A percentile compares a stretch with the other conserved stretches of the same genome.
phyloP scores from a whole-genome alignment of 2,888 invertebrate species.

The Drosophila lacicola region DNA sequence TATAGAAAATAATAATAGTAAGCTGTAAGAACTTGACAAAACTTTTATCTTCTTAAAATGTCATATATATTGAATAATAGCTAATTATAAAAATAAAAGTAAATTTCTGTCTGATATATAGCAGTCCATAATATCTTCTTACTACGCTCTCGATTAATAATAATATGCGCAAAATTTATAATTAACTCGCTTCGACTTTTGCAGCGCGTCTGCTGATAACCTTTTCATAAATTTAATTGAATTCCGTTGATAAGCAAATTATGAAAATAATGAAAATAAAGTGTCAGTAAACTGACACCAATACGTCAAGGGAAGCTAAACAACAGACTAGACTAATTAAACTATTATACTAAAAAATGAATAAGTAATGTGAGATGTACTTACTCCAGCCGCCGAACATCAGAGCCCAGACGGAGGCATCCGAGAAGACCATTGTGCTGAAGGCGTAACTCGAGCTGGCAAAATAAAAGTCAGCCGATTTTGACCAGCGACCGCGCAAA shows the following conservation, averaged over 20 bases:
- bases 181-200: conserved; percentile 2
- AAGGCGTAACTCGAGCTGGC: conserved; percentile 94
- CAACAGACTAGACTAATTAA: conserved; percentile 3
- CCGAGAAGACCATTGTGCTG: conserved; percentile 92
- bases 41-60: too few species aligned
- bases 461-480: conserved; percentile 91
- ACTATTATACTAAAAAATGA: neutral
- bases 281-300: conserved; percentile 21
- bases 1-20: too few species aligned
- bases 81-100: too few species aligned
- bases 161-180: conserved; percentile 13
- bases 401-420: conserved; percentile 87
- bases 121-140: too few species aligned
- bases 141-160: neutral
- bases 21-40: too few species aligned
- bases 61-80: too few species aligned
- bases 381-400: conserved; percentile 82
- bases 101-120: too few species aligned
- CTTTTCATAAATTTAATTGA: conserved; percentile 41
- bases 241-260: conserved; percentile 42
- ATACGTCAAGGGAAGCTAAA: conserved; percentile 15
- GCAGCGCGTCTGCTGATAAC: conserved; percentile 30
- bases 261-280: neutral
- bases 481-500: conserved; percentile 89
- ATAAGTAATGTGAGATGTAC: conserved; percentile 24